Evolutionary conservation across 2,113 vertebrate genomes (phyloP).

Genomic region (Solenodon paradoxus): DNA sequence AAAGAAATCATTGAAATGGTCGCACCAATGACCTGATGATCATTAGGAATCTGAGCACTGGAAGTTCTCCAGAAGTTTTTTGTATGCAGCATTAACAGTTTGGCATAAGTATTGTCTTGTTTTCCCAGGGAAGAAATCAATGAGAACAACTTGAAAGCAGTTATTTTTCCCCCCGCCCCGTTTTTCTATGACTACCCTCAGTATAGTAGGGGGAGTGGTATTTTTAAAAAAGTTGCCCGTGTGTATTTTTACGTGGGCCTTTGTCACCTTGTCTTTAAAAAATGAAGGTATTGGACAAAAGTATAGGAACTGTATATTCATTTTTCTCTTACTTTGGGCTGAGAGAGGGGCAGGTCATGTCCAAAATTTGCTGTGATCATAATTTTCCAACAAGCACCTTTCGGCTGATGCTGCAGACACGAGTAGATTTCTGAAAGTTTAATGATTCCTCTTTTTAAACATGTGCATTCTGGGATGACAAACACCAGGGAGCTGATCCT

Average conservation of each 20-base stretch:
- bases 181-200: conserved; percentile 7
- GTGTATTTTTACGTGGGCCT: background rate
- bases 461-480: conserved; percentile 2
- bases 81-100: background rate
- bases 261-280: background rate
- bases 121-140: conserved; percentile 26
- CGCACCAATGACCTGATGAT: background rate
- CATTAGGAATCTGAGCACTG: conserved; percentile 31
- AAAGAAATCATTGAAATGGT: conserved; percentile 31
- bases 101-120: conserved; percentile 35
- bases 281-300: background rate
- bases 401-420: conserved; percentile 41
- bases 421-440: conserved; percentile 44
- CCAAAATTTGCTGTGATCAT: conserved; percentile 38
- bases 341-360: background rate
- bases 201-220: background rate
- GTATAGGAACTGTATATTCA: background rate
- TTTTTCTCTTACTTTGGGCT: conserved; percentile 39
- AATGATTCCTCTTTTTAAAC: conserved; percentile 40
- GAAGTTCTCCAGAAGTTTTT: conserved; percentile 16
- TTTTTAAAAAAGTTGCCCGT: background rate
- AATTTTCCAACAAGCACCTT: conserved; percentile 48
- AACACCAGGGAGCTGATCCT: background rate
- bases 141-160: background rate
- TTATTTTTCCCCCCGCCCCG: background rate